Base-by-base conservation (phyloP, 2,113 vertebrate genomes). In the Strigops habroptila region DNA sequence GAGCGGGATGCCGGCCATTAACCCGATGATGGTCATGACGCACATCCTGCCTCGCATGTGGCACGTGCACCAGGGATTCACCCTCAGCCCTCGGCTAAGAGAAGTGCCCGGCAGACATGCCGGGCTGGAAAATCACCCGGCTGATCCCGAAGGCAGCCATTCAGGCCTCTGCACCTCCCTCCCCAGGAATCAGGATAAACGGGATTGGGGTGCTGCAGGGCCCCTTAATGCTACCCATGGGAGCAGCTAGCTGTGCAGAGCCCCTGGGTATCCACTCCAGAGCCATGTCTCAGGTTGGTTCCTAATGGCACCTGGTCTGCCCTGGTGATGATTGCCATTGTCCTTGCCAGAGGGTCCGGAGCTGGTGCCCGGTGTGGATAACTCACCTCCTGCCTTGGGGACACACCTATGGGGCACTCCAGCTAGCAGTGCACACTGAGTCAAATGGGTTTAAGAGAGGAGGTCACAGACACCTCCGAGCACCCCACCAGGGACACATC, bases 151-250 rank as follows among this genome's bases (percentile, higher is more conserved):
- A 68, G 87, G 71, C 67, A 86, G 82, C 53, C 71, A 17, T 14
- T 62, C 39, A 59, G 51, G 64, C 44, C 44, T 25, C 60, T 33
- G 63, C 88, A 91, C 92, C 94, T 91, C 96, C 96, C 92, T 83
- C 5, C 73, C 15, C 68, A 95, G 95, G 96, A 97, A 96, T 97
- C 94, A 95, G 64, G 96, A 90, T 55, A 71, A 78, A 97, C 94
- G 5, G 80, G 95, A 96, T 83, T 9, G 0, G 7, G n/a, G 46
- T 44, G 76, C 91, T 9, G 6, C 4, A 2, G 37, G 79, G 90
- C 12, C 7, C n/a, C 17, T 37, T 23, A 82, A 18, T 13, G 15
- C 25, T 57, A 18, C 18, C 60, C 7, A 3, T 10, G 60, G 44
- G 73, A 86, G 22, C 1, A 18, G 68, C 63, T 60, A 18, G 63